Evolutionary conservation across 2,113 vertebrate genomes (phyloP).

Genomic region (Ctenomys sociabilis): DNA sequence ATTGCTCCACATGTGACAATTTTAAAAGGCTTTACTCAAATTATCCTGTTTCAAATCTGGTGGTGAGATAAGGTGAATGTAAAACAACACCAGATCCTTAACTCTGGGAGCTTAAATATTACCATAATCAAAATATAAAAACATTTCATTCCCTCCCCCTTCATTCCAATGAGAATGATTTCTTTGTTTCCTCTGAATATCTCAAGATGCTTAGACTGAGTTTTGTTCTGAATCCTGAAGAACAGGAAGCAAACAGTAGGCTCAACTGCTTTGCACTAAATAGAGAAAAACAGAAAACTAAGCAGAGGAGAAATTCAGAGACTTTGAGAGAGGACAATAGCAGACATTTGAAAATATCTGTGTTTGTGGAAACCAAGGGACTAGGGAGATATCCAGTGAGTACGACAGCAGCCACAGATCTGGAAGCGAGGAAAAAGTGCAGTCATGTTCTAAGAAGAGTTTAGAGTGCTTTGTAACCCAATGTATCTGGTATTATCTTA

Average conservation of each 20-base stretch:
- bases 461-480: not conserved
- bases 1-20: not conserved
- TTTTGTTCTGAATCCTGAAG: not conserved
- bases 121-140: not conserved
- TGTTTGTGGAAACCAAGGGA: not conserved
- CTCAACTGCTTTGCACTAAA: not conserved
- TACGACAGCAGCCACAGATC: not conserved
- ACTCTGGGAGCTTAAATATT: not conserved
- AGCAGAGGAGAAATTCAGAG: not conserved
- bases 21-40: not conserved
- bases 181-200: not conserved
- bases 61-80: not conserved
- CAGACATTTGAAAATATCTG: not conserved
- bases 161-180: not conserved
- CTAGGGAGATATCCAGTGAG: fast-evolving
- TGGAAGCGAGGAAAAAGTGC: not conserved
- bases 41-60: not conserved
- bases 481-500: not conserved
- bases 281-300: not conserved
- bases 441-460: not conserved
- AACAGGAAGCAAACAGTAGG: not conserved
- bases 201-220: not conserved
- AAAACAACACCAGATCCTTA: not conserved
- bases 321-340: not conserved
- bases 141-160: not conserved